Evolutionary conservation across 2,797 vertebrate species (phyloP), one percentile per base, ranked within the genome.

Genomic region (Limosa lapponica): DNA sequence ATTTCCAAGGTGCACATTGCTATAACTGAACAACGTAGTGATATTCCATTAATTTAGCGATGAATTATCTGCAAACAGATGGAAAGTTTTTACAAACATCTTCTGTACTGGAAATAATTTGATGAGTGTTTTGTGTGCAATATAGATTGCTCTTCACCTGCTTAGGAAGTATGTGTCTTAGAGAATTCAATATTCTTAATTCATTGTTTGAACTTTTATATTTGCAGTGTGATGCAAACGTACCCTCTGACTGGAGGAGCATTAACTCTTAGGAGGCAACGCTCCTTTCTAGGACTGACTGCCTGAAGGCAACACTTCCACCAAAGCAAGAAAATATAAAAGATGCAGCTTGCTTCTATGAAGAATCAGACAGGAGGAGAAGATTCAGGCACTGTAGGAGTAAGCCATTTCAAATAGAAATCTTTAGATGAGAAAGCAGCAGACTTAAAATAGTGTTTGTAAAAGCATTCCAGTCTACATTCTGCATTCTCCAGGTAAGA

Each of bases 61-160:
- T 13, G 25, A 93, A 62, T 86, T 91, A 75, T 70, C 79, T 88
- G 75, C 72, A 96, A 91, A 93, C 65, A 92, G 74, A 93, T 71
- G 48, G 36, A 65, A 89, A 89, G 28, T 86, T 95, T 86, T 55
- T 75, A 69, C 69, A 95, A 95, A 78, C 41, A 69, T 11, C 24
- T 61, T 85, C 61, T 54, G 20, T 13, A 34, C 18, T 69, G 46
- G 30, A 90, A 93, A 51, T 91, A 41, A 81, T 86, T 94, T 75
- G 49, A 83, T 65, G 61, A 86, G 46, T 30, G 61, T 64, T 91
- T 85, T 83, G 49, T 69, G 54, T 81, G 74, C 55, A 85, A 25
- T 66, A 80, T 1, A 91, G 78, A 85, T 90, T 62, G 13, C 66
- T 77, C 66, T 78, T 78, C 46, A 93, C 61, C 49, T 64, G 64